A percentile compares a stretch with the other conserved stretches of the same genome.
These are phyloP conservation scores for Pocillopora grandis DNA, from an alignment of 92 coral and sea anemone species.

Conservation along the genomic window DNA sequence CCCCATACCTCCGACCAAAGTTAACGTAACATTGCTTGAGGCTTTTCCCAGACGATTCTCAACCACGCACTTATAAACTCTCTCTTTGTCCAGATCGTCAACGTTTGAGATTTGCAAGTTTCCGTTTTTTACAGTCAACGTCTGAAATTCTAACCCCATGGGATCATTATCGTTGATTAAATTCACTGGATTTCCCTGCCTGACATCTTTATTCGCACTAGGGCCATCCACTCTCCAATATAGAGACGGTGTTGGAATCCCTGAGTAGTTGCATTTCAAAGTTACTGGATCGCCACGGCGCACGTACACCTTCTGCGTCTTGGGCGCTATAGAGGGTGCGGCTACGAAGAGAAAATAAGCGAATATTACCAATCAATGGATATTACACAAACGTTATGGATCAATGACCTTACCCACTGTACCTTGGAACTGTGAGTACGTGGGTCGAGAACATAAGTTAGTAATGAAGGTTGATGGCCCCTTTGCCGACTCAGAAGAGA, in stretches of 20 bases:
- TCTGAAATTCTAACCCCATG: background rate
- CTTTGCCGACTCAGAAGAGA: no score
- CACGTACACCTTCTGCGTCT: background rate
- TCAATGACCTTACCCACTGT: no score
- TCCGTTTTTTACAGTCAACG: constrained; percentile 8
- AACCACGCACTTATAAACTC: constrained; percentile 5
- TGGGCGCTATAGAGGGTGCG: background rate
- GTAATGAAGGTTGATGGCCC: no score
- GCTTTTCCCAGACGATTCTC: background rate
- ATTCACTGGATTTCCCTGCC: background rate
- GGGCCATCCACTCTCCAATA: constrained; percentile 37
- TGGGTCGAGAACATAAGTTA: no score
- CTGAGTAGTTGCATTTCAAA: constrained; percentile 41
- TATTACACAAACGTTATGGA: no score
- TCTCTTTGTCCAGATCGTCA: background rate
- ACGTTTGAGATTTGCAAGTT: constrained; percentile 35
- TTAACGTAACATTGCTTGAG: background rate
- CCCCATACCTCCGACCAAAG: constrained; percentile 12
- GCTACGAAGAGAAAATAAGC: background rate
- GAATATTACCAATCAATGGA: no score
- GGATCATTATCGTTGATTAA: background rate
- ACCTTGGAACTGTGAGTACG: no score
- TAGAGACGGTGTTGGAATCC: constrained; percentile 35
- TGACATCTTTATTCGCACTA: background rate
- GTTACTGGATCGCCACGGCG: constrained; percentile 1